Base-by-base conservation (phyloP, 2,888 invertebrate species). In the Athetis lepigone region DNA sequence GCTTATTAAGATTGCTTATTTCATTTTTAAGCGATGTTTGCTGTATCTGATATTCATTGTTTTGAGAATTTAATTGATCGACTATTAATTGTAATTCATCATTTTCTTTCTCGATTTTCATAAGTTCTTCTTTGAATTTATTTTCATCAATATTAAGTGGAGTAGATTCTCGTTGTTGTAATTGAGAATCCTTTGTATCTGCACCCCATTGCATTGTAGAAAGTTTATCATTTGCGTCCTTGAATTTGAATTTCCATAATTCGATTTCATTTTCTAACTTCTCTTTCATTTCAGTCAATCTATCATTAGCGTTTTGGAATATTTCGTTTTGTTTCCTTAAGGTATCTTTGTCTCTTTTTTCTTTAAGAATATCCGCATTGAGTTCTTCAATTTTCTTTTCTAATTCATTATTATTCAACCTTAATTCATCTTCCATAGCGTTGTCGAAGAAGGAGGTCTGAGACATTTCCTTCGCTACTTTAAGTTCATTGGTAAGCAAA, bases 371-470 rank as follows among this genome's bases (percentile, higher is more conserved):
- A 56, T 96, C 96, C 21, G 92, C 87, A 57, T 88, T 94, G 2
- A 96, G 84, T 68, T 97, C 97, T 66, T 94, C 95, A 16, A 97
- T 84, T 75, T 95, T 96, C 65, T 96, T 96, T 81, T 98, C 98
- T 51, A 98, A 89, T 46, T 94, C 91, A 62, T 92, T 90, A 25
- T 98, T 92, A 86, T 97, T 97, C 13, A 92, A 91, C 76, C 96
- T 96, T n/a, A 98, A 87, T 89, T 98, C 98, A 77, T 98, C 97
- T 86, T 97, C 97, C 64, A 98, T 97, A 7, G 98, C 96, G 59
- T 96, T 95, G 81, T 98, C 97, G 47, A 98, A 93, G 83, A 97
- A 96, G 45, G 96, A 95, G 47, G 96, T 94, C 58, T 95, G 92
- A 16, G 95, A 93, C 46, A 95, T 80, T 54, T 96, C 94, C 78